phyloP scores from a whole-genome alignment of 2,113 vertebrate genomes.

The Poeciliopsis occidentalis region DNA sequence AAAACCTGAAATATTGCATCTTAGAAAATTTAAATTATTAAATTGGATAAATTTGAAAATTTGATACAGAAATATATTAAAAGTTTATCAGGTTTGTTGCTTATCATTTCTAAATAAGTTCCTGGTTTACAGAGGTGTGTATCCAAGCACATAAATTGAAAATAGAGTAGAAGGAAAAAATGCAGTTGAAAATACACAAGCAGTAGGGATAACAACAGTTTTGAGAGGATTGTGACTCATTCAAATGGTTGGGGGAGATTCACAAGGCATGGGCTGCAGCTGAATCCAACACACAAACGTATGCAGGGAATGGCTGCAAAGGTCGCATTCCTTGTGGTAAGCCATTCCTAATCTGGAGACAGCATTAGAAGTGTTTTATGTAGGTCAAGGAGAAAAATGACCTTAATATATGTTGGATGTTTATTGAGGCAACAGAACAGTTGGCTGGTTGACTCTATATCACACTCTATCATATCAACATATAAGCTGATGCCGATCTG shows the following conservation, averaged over 20 bases:
- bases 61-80: background rate
- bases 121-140: background rate
- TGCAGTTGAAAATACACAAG: background rate
- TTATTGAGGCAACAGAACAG: background rate
- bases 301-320: background rate
- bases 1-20: too few relatives aligned
- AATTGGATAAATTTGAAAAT: background rate
- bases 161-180: background rate
- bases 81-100: too few relatives aligned
- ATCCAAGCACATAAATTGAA: background rate
- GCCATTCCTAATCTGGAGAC: background rate
- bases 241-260: background rate
- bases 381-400: background rate
- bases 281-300: background rate
- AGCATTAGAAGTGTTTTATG: background rate
- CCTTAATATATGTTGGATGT: background rate
- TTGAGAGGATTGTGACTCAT: background rate
- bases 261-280: background rate
- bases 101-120: background rate
- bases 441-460: too few relatives aligned
- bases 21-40: too few relatives aligned
- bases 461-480: too few relatives aligned
- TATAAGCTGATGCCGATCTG: too few relatives aligned
- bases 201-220: background rate
- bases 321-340: background rate